A percentile compares a stretch with the other conserved stretches of the same genome.
Evolutionary conservation across 2,797 vertebrate genomes (phyloP).

Genomic region (Silurus aristotelis): DNA sequence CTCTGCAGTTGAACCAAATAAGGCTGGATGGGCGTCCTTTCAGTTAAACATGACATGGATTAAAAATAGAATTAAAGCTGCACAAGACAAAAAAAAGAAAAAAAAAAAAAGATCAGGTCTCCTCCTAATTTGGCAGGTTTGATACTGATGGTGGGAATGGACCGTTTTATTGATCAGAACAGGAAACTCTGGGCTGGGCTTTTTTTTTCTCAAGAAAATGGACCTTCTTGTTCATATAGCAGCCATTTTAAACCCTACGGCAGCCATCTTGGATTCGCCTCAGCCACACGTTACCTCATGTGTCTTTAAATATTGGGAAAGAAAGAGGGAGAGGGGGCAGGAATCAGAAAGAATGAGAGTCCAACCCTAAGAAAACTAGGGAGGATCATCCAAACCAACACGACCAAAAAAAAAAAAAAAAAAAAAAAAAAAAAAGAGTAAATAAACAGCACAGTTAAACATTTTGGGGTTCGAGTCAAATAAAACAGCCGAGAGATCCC

Average conservation of each 20-base stretch:
- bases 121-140: slow-evolving; percentile 29
- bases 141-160: slow-evolving; percentile 6
- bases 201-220: slow-evolving; percentile 7
- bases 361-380: slow-evolving; percentile 46
- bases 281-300: slow-evolving; percentile 28
- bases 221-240: slow-evolving; percentile 24
- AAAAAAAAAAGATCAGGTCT: neutral
- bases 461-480: slow-evolving; percentile 65
- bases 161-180: slow-evolving; percentile 1
- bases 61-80: slow-evolving; percentile 47
- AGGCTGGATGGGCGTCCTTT: slow-evolving; percentile 17
- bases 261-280: slow-evolving; percentile 42
- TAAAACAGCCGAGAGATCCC: slow-evolving; percentile 68
- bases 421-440: slow-evolving; percentile 33
- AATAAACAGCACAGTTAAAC: slow-evolving; percentile 49
- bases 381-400: slow-evolving; percentile 54
- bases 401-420: slow-evolving; percentile 20
- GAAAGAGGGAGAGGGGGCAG: slow-evolving; percentile 50
- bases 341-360: neutral
- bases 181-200: slow-evolving; percentile 17
- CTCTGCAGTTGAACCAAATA: slow-evolving; percentile 6
- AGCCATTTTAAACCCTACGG: slow-evolving; percentile 43
- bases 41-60: slow-evolving; percentile 22
- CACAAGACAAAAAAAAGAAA: neutral
- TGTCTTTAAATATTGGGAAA: slow-evolving; percentile 43